Base-by-base conservation (phyloP, 2,888 invertebrate genomes). In the Sisyra nigra region DNA sequence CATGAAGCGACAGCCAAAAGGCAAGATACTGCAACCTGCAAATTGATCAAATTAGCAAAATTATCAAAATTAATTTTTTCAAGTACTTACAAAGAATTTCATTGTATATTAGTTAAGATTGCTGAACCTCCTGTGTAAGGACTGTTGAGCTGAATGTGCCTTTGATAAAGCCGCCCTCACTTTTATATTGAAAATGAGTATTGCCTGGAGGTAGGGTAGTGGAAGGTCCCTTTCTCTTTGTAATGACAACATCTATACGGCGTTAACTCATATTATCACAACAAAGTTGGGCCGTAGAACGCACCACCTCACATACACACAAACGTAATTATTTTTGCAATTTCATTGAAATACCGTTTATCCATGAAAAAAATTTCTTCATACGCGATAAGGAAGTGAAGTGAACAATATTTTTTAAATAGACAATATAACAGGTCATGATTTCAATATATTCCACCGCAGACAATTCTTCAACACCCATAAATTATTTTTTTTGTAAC, bases 111-210 rank as follows among this genome's bases (percentile, higher is more conserved):
- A 18, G 3, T 9, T 18, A 9, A n/a, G 17, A 15, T 37, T 37
- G 37, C 37, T 37, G 17, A n/a, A 37, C 37, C 37, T 37, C 37
- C 37, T 11, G 19, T 35, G 17, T 15, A 18, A 40, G 40, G 40
- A 40, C 40, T 49, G 44, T 52, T 49, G 31, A 51, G 42, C 39
- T 55, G 52, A 40, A 50, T 29, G 30, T 49, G 50, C 17, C 46
- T 52, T 47, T 54, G 55, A 24, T 49, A 48, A 8, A 53, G 51
- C 30, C 49, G 48, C n/a, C 54, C 48, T 8, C 48, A 44, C 18
- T 51, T 51, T 32, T 38, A 38, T 38, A 38, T 38, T 18, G n/a
- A 38, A 19, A 18, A 36, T 33, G 5, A 35, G 4, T 15, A 13
- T 35, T 13, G 35, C 14, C 14, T 35, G 35, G 14, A 13, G 14